Percentiles rank a stretch among this genome's conserved stretches.
Evolutionary conservation across 2,113 vertebrate species (phyloP).

Genomic region (Recurvirostra avosetta): DNA sequence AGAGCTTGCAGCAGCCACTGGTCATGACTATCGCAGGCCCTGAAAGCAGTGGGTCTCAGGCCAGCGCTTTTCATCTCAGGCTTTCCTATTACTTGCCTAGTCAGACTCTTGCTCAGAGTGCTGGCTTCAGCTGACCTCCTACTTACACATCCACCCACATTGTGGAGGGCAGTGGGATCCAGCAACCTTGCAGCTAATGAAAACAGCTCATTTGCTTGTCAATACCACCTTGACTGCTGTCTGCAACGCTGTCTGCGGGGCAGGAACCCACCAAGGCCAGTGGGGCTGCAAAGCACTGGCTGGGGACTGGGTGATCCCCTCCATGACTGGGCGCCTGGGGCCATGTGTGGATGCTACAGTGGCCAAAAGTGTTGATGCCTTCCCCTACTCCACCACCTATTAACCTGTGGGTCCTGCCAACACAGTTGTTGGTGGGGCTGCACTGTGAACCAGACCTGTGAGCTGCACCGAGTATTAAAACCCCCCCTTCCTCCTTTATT

Average conservation of each 20-base stretch:
- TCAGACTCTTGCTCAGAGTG: background rate
- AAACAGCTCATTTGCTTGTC: background rate
- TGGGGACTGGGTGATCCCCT: background rate
- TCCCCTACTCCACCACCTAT: background rate
- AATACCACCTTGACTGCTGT: background rate
- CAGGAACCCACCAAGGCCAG: background rate
- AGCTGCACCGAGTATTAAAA: background rate
- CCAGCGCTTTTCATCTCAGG: background rate
- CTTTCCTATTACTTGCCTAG: background rate
- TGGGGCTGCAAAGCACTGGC: background rate
- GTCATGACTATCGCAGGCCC: background rate
- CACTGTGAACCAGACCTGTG: background rate
- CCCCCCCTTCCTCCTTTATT: background rate
- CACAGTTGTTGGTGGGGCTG: rapidly evolving
- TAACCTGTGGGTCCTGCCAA: background rate
- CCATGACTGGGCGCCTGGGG: rapidly evolving
- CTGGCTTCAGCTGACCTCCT: background rate
- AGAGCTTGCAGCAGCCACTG: background rate
- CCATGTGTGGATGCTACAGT: rapidly evolving
- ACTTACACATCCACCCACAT: rapidly evolving
- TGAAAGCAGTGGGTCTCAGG: background rate
- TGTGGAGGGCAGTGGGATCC: background rate
- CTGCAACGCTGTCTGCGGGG: rapidly evolving
- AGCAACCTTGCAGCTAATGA: background rate
- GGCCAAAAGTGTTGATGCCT: background rate